Conservation (phyloP, 1,140 invertebrate genomes). For the Brachionus sp. region DNA sequence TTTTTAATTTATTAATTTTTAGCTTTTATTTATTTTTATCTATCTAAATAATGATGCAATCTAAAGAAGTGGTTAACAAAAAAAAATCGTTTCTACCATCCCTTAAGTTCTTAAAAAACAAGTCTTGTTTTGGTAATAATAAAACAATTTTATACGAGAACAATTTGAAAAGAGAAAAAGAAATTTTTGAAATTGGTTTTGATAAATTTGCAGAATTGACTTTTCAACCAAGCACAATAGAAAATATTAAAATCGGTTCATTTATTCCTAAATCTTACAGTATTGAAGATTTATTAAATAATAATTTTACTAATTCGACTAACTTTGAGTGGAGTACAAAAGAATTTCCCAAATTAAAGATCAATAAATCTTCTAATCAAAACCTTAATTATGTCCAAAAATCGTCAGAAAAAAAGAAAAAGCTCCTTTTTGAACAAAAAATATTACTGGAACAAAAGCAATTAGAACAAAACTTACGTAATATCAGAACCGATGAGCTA, state of each 20-base stretch:
- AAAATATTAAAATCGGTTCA: neutral
- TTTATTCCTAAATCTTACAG: neutral
- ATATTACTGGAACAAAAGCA: constrained; percentile 19
- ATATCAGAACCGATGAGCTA: neutral
- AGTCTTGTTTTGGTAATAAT: neutral
- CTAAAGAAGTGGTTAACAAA: neutral
- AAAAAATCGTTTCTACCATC: constrained; percentile 7
- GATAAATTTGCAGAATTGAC: constrained; percentile 32
- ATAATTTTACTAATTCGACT: neutral
- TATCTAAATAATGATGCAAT: neutral
- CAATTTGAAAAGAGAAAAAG: neutral
- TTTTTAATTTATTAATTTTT: neutral
- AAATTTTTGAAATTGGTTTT: neutral
- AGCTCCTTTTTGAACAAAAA: constrained; percentile 42
- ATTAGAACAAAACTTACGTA: neutral
- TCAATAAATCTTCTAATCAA: neutral
- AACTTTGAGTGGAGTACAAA: constrained; percentile 20
- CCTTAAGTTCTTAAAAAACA: neutral
- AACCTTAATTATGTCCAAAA: neutral
- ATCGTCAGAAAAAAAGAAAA: neutral
- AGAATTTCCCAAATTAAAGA: constrained; percentile 30
- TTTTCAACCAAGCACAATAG: neutral
- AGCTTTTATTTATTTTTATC: neutral
- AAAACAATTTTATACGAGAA: neutral
- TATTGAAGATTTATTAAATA: neutral